Evolutionary conservation across 2,797 vertebrate species (phyloP), one percentile per base, ranked within the genome.

Genomic region (Sandelia bainsii): DNA sequence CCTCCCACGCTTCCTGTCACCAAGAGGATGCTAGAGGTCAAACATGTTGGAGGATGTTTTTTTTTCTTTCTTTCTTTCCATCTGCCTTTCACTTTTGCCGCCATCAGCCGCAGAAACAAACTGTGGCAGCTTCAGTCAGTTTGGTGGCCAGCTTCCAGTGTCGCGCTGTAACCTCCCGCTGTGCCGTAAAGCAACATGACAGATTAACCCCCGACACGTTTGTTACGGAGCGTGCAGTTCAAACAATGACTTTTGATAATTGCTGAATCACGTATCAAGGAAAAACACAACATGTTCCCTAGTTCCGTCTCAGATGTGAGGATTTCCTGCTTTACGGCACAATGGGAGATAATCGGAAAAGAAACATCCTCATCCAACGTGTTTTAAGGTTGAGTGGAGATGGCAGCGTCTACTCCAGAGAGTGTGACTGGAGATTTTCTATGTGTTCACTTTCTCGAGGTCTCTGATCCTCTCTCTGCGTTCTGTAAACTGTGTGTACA

Each of bases 1-100:
- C 85, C 77, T 75, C 72, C 80, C 81, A 82, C 68, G 1, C 69
- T 76, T 83, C 66, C 74, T 77, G 69, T 77, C 56, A 62, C 72
- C n/a, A 59, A 61, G 23, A 58, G 27, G 62, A 82, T 59, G 82
- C 62, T 32, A 45, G 61, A 78, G 63, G 77, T 79, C 72, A 64
- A 58, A 72, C 39, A 11, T 23, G 63, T 60, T 64, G 27, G 45
- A 60, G 27, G 23, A n/a, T 32, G 20, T 6, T 16, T 58, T n/a
- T 34, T 44, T 60, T 59, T 37, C 34, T 52, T 22, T 44, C 6
- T 48, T 27, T 20, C 19, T 65, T 25, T 40, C 29, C 45, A 54
- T 57, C 46, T 23, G 19, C 11, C 12, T 45, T 42, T 59, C 39
- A 49, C 52, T 46, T 69, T 58, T 58, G 8, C 13, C 0, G 0